phyloP scores from a whole-genome alignment of 2,888 invertebrate genomes.

The Dugesia japonica region DNA sequence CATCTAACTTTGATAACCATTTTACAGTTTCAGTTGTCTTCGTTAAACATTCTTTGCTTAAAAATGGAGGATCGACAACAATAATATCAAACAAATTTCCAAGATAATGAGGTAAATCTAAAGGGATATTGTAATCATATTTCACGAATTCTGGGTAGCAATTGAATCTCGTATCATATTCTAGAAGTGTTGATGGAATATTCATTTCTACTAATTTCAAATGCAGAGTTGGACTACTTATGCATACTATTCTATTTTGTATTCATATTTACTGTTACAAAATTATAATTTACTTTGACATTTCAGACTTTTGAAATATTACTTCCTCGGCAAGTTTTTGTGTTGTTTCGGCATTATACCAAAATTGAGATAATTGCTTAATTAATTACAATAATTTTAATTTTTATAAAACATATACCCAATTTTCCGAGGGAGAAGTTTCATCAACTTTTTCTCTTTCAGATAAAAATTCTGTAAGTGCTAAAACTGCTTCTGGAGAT shows the following conservation, averaged over 20 bases:
- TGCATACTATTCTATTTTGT: slow-evolving; percentile 58
- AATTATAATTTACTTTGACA: not conserved
- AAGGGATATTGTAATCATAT: slow-evolving; percentile 72
- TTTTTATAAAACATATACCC: not conserved
- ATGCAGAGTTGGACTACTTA: slow-evolving; percentile 75
- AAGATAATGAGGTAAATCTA: slow-evolving; percentile 56
- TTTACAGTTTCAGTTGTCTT: slow-evolving; percentile 66
- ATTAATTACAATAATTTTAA: not conserved
- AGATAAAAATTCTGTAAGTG: not conserved
- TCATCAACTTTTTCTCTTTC: not conserved
- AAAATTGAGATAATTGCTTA: slow-evolving; percentile 70
- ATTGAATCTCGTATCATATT: slow-evolving; percentile 69
- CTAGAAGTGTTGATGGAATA: slow-evolving; percentile 50
- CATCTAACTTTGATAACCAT: slow-evolving; percentile 54
- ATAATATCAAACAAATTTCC: slow-evolving; percentile 60
- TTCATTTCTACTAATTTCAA: slow-evolving; percentile 47
- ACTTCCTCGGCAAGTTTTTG: slow-evolving; percentile 58
- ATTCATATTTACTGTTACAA: slow-evolving; percentile 11
- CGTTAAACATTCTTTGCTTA: slow-evolving; percentile 73
- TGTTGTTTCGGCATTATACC: slow-evolving; percentile 73
- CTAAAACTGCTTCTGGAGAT: not conserved
- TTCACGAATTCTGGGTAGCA: slow-evolving; percentile 62
- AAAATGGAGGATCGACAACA: slow-evolving; percentile 80
- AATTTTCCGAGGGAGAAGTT: not conserved
- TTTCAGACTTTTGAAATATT: slow-evolving; percentile 43